A percentile compares a stretch with the other conserved stretches of the same genome.
These are phyloP conservation scores for Loriculus beryllinus DNA, from an alignment of 2,797 vertebrate genomes.

Conservation along the genomic window DNA sequence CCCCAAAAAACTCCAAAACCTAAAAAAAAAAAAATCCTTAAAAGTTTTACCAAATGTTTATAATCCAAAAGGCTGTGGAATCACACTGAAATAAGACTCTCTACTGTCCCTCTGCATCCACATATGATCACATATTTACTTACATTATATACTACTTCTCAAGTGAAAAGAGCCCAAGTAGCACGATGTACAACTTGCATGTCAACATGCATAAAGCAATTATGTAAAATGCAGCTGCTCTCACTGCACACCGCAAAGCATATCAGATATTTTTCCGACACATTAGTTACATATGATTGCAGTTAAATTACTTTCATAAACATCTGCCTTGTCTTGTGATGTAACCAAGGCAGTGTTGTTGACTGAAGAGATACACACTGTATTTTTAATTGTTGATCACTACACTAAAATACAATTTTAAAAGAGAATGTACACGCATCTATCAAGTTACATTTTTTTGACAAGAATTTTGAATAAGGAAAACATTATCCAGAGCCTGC, in stretches of 20 bases:
- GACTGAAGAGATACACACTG: neutral
- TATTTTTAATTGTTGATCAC: neutral
- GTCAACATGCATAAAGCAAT: constrained; percentile 78
- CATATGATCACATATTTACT: neutral
- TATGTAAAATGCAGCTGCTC: constrained; percentile 25
- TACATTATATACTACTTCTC: neutral
- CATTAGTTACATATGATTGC: constrained; percentile 38
- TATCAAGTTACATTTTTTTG: neutral
- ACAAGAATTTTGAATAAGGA: neutral
- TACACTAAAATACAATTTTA: neutral
- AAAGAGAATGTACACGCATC: neutral
- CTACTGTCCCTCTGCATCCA: neutral
- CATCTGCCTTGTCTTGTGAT: constrained; percentile 8
- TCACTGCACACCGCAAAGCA: neutral
- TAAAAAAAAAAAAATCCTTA: neutral
- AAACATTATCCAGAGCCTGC: neutral
- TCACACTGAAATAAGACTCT: neutral
- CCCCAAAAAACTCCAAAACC: neutral
- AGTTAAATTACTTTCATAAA: constrained; percentile 40
- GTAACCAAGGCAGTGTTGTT: neutral
- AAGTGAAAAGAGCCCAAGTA: neutral
- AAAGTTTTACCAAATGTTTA: neutral
- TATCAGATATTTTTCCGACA: neutral
- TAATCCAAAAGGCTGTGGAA: neutral
- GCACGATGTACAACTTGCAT: neutral